Evolutionary conservation across 2,888 invertebrate species (phyloP).

Genomic region (Tiliacea aurago): DNA sequence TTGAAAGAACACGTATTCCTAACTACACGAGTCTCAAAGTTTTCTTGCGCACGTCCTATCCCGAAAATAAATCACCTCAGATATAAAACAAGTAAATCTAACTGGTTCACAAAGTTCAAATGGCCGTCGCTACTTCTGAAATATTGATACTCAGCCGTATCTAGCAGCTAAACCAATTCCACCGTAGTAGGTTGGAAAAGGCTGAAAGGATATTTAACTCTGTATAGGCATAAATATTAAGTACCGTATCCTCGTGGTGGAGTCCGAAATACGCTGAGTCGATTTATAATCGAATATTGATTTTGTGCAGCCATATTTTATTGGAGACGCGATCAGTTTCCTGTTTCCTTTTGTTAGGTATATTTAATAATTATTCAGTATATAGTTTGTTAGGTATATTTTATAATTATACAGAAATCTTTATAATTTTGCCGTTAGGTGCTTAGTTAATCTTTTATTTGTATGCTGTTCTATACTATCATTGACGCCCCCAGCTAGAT

Average conservation of each 20-base stretch:
- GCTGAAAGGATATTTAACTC: slow-evolving; percentile 43
- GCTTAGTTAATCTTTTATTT: no score
- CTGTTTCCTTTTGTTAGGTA: slow-evolving; percentile 1
- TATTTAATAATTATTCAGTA: slow-evolving; percentile 13
- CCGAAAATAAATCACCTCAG: no score
- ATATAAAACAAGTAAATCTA: not conserved
- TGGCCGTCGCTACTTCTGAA: slow-evolving; percentile 2
- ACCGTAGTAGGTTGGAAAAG: slow-evolving; percentile 10
- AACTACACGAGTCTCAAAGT: no score
- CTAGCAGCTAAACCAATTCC: slow-evolving; percentile 21
- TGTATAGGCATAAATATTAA: slow-evolving; percentile 46
- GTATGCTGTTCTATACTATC: no score
- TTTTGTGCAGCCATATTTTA: slow-evolving; percentile 44
- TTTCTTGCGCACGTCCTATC: no score
- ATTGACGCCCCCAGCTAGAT: no score
- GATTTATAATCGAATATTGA: slow-evolving; percentile 59
- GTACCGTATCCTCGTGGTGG: slow-evolving; percentile 24
- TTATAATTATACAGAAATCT: slow-evolving; percentile 4
- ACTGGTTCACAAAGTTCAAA: not conserved
- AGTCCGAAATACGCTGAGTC: slow-evolving; percentile 31
- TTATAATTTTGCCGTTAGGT: not conserved
- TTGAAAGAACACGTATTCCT: no score
- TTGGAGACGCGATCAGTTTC: slow-evolving; percentile 7
- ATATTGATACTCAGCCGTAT: slow-evolving; percentile 26
- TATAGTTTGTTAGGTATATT: not conserved